Percentiles rank a stretch among this genome's conserved stretches.
phyloP scores from a whole-genome alignment of 2,113 vertebrate genomes.

The Rhipidura dahli region DNA sequence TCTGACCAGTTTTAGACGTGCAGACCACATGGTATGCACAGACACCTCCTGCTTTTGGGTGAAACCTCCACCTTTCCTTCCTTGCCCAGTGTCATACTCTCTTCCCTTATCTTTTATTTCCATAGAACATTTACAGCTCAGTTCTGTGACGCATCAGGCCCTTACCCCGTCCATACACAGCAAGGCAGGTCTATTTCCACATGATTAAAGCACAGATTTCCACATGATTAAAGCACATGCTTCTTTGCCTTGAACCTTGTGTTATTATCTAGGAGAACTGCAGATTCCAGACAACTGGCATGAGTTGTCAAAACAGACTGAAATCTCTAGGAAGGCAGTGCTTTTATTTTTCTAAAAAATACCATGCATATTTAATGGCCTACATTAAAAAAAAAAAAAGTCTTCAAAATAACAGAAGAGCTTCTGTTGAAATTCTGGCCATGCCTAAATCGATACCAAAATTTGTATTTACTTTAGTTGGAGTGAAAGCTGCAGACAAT shows the following conservation, averaged over 20 bases:
- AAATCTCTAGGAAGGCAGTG: neutral
- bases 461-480: neutral
- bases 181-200: neutral
- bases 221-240: neutral
- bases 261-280: neutral
- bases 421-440: neutral
- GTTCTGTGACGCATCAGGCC: neutral
- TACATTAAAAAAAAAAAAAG: neutral
- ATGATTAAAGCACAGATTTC: neutral
- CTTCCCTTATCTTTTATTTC: neutral
- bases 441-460: neutral
- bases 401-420: neutral
- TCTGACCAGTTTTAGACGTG: neutral
- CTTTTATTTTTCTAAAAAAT: neutral
- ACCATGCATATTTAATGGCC: neutral
- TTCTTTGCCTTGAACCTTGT: neutral
- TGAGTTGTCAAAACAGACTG: neutral
- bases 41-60: neutral
- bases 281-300: neutral
- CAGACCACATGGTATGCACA: neutral
- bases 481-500: slow-evolving; percentile 1
- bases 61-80: neutral
- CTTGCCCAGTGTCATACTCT: neutral
- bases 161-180: neutral
- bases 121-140: neutral